phyloP scores from a whole-genome alignment of 2,888 invertebrate genomes.

The Phania funesta region DNA sequence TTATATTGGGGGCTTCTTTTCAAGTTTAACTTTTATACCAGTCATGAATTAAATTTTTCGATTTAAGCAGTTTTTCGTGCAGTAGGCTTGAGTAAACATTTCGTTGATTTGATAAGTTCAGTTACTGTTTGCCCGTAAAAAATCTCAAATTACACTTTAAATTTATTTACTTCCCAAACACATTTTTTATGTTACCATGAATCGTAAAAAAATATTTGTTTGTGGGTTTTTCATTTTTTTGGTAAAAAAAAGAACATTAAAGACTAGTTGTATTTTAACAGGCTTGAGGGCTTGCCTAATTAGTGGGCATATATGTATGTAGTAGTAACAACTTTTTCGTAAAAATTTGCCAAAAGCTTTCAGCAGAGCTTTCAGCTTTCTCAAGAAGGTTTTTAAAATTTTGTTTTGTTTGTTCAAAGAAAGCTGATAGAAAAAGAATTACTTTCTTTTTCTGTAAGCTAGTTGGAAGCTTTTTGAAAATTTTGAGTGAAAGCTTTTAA shows the following conservation, averaged over 20 bases:
- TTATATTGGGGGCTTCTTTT: background rate
- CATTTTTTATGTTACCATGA: slow-evolving; percentile 5
- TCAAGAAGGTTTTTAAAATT: too few relatives aligned
- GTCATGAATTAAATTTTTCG: background rate
- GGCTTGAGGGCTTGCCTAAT: too few relatives aligned
- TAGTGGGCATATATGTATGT: too few relatives aligned
- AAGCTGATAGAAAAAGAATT: too few relatives aligned
- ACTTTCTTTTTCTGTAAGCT: too few relatives aligned
- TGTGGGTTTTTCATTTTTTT: slow-evolving; percentile 2
- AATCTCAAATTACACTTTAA: slow-evolving; percentile 35
- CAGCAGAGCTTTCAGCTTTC: too few relatives aligned
- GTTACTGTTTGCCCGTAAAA: slow-evolving; percentile 5
- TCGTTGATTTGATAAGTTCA: slow-evolving; percentile 32
- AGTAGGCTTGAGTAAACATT: slow-evolving; percentile 9
- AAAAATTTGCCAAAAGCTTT: too few relatives aligned
- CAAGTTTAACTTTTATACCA: slow-evolving; percentile 22
- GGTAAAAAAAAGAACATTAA: background rate
- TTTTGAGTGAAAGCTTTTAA: too few relatives aligned
- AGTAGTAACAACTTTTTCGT: too few relatives aligned
- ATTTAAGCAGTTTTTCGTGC: background rate
- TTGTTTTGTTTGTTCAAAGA: too few relatives aligned
- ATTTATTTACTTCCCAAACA: slow-evolving; percentile 23
- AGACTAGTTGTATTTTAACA: too few relatives aligned
- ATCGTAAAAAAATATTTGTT: background rate
- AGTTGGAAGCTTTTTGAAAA: too few relatives aligned